Evolutionary conservation across 2,113 vertebrate genomes (phyloP).

Genomic region (Channa argus): DNA sequence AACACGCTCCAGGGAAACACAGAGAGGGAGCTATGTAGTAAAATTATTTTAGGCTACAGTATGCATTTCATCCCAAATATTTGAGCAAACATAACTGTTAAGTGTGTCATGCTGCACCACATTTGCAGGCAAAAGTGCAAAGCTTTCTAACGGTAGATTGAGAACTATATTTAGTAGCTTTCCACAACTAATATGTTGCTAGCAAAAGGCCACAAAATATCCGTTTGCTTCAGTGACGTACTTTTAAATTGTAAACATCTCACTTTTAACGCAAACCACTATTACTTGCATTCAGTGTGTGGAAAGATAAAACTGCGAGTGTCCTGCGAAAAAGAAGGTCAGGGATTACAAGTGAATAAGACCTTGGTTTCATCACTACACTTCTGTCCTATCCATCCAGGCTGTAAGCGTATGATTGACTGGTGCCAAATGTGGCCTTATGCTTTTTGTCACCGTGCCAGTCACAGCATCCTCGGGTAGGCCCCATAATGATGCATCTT

Average conservation of each 20-base stretch:
- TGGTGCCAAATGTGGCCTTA: constrained; percentile 67
- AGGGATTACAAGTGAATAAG: constrained; percentile 71
- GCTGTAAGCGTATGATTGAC: constrained; percentile 56
- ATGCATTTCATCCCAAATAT: too few species aligned
- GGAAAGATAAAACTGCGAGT: constrained; percentile 21
- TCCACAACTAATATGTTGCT: too few species aligned
- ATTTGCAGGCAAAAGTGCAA: too few species aligned
- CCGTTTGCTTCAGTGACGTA: not conserved
- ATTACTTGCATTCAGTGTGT: not conserved
- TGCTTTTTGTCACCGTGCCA: constrained; percentile 66
- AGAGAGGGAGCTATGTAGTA: too few species aligned
- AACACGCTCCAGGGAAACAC: too few species aligned
- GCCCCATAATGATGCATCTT: constrained; percentile 68
- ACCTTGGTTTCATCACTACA: constrained; percentile 55
- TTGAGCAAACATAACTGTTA: too few species aligned
- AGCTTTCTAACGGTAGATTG: too few species aligned
- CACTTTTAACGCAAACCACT: not conserved
- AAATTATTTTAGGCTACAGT: too few species aligned
- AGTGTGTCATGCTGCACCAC: too few species aligned
- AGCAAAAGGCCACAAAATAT: not conserved
- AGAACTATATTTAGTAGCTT: too few species aligned
- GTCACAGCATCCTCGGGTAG: constrained; percentile 63
- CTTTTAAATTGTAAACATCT: not conserved
- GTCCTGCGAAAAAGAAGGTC: constrained; percentile 66
- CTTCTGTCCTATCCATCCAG: constrained; percentile 51